Conservation (phyloP, 2,797 vertebrate genomes). For the Stomatorhinus walkeri region DNA sequence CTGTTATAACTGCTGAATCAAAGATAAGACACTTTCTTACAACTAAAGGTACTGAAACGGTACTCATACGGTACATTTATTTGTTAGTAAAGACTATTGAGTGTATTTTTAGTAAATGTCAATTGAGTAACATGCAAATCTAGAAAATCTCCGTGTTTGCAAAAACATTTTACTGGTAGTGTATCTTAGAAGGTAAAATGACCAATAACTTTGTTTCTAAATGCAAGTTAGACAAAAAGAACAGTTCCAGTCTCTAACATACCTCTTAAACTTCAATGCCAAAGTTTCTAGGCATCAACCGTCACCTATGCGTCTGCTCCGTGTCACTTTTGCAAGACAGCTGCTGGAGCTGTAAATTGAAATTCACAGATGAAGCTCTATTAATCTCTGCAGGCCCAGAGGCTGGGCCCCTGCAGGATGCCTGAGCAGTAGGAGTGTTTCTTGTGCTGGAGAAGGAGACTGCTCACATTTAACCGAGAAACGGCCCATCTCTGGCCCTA, state of each 20-base stretch:
- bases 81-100: too few relatives aligned
- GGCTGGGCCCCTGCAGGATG: background rate
- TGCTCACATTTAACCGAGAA: background rate
- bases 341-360: background rate
- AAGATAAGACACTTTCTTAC: too few relatives aligned
- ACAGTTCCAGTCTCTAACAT: background rate
- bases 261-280: background rate
- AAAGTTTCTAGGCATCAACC: background rate
- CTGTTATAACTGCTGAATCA: too few relatives aligned
- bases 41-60: too few relatives aligned
- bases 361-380: background rate
- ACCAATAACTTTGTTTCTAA: background rate
- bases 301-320: background rate
- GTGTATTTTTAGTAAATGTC: too few relatives aligned
- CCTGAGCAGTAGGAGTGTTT: background rate
- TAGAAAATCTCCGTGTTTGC: too few relatives aligned
- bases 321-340: background rate
- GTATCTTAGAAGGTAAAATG: background rate
- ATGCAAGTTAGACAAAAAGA: background rate
- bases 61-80: too few relatives aligned
- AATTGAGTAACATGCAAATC: too few relatives aligned
- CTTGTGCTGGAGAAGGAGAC: background rate
- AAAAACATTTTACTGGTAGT: too few relatives aligned
- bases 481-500: too few relatives aligned
- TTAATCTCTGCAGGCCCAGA: background rate